These are phyloP conservation scores for Pyxicephalus adspersus DNA, from an alignment of 2,113 vertebrate genomes.

Conservation along the genomic window DNA sequence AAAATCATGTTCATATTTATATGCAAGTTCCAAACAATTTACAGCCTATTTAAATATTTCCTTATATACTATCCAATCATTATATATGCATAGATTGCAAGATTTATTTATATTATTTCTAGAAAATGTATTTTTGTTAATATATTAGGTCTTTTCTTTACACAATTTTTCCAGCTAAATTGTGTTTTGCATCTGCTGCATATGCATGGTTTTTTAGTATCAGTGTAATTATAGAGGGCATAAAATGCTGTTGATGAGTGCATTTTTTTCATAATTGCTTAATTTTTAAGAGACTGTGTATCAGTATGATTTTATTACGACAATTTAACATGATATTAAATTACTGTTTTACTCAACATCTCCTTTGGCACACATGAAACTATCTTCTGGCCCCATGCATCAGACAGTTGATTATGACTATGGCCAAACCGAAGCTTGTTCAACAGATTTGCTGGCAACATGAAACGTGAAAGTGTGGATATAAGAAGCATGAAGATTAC, in stretches of 20 bases:
- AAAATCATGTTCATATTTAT: constrained; percentile 10
- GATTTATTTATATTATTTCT: constrained; percentile 25
- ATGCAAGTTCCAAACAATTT: constrained; percentile 17
- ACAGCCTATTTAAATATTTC: constrained; percentile 26
- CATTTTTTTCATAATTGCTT: constrained; percentile 55
- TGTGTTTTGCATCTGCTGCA: constrained; percentile 51
- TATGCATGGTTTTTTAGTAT: constrained; percentile 55
- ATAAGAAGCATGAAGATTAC: constrained; percentile 11
- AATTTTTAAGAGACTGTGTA: constrained; percentile 55
- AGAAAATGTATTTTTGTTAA: constrained; percentile 32
- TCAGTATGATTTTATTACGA: constrained; percentile 54
- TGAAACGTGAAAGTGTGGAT: not conserved
- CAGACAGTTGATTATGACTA: constrained; percentile 45
- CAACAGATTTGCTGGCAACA: constrained; percentile 17
- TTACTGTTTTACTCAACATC: constrained; percentile 53
- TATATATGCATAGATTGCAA: constrained; percentile 4
- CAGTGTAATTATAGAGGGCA: constrained; percentile 55
- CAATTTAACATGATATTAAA: constrained; percentile 56
- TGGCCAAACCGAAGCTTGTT: constrained; percentile 40
- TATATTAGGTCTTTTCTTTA: constrained; percentile 37
- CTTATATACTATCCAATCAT: constrained; percentile 21
- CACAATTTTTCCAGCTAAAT: constrained; percentile 35
- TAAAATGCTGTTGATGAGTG: constrained; percentile 56
- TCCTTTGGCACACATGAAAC: constrained; percentile 54
- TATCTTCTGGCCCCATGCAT: constrained; percentile 36